Conservation (phyloP, 2,888 invertebrate genomes). For the Torymus tubicola region DNA sequence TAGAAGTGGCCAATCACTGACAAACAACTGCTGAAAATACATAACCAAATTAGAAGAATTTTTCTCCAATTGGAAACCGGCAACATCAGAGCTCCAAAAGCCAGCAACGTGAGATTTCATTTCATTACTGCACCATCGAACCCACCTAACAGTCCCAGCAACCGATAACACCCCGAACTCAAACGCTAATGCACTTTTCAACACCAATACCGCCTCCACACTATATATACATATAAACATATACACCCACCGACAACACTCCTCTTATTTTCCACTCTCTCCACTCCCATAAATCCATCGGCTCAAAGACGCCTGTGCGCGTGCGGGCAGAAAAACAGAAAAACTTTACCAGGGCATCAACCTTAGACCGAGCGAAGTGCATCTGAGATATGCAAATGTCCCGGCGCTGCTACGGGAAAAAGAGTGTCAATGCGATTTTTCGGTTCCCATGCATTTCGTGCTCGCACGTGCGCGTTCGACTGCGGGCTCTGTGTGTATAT, state of each 20-base stretch:
- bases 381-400: slow-evolving; percentile 49
- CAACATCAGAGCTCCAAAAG: too few species aligned
- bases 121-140: slow-evolving; percentile 17
- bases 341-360: slow-evolving; percentile 38
- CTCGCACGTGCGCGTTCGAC: not conserved
- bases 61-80: too few species aligned
- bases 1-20: too few species aligned
- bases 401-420: slow-evolving; percentile 41
- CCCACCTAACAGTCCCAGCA: not conserved
- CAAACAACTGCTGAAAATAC: too few species aligned
- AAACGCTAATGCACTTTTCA: slow-evolving; percentile 44
- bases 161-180: slow-evolving; percentile 25
- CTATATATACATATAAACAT: too few species aligned
- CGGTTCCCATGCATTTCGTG: slow-evolving; percentile 71
- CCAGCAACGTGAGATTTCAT: not conserved
- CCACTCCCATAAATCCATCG: slow-evolving; percentile 23
- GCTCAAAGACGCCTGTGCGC: not conserved
- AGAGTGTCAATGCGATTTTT: slow-evolving; percentile 61
- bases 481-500: too few species aligned
- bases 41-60: too few species aligned
- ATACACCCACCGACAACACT: not conserved
- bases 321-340: not conserved
- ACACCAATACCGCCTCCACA: slow-evolving; percentile 11
- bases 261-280: slow-evolving; percentile 39
- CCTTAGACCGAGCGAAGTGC: slow-evolving; percentile 45